phyloP scores from a whole-genome alignment of 2,888 invertebrate genomes.

The Pachymerium ferrugineum region DNA sequence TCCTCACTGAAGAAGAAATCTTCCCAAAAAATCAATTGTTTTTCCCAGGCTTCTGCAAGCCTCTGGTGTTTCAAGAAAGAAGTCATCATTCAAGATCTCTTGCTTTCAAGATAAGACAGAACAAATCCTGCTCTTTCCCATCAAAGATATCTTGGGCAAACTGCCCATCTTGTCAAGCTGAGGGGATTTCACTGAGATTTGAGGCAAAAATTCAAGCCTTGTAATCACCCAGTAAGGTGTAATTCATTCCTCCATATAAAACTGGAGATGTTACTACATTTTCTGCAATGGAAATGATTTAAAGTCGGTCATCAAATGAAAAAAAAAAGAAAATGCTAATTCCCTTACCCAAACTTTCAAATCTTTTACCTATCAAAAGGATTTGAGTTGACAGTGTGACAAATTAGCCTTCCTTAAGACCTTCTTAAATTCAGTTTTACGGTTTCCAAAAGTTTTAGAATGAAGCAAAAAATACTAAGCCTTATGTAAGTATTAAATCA shows the following conservation, averaged over 20 bases:
- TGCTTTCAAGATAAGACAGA: constrained; percentile 27
- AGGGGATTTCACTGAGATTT: constrained; percentile 10
- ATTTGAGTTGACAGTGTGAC: too few relatives aligned
- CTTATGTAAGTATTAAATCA: too few relatives aligned
- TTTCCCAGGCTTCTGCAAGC: constrained; percentile 16
- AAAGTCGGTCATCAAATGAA: not conserved
- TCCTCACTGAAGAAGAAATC: constrained; percentile 19
- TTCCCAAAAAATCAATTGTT: constrained; percentile 22
- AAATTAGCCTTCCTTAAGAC: too few relatives aligned
- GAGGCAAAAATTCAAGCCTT: constrained; percentile 12
- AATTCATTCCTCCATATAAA: not conserved
- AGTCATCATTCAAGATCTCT: constrained; percentile 25
- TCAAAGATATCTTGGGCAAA: constrained; percentile 27
- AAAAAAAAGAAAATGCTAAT: not conserved
- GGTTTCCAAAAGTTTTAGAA: too few relatives aligned
- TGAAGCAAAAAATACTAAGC: too few relatives aligned
- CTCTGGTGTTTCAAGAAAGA: constrained; percentile 23
- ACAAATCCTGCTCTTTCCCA: constrained; percentile 27
- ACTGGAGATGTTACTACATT: too few relatives aligned
- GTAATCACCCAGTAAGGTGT: not conserved
- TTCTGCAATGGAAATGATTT: not conserved
- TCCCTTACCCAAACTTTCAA: too few relatives aligned
- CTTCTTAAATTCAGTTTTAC: too few relatives aligned
- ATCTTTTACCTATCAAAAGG: too few relatives aligned
- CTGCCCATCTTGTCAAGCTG: constrained; percentile 27